Evolutionary conservation across 2,113 vertebrate genomes (phyloP), one percentile per base, ranked within the genome.

Genomic region (Echinops telfairi): DNA sequence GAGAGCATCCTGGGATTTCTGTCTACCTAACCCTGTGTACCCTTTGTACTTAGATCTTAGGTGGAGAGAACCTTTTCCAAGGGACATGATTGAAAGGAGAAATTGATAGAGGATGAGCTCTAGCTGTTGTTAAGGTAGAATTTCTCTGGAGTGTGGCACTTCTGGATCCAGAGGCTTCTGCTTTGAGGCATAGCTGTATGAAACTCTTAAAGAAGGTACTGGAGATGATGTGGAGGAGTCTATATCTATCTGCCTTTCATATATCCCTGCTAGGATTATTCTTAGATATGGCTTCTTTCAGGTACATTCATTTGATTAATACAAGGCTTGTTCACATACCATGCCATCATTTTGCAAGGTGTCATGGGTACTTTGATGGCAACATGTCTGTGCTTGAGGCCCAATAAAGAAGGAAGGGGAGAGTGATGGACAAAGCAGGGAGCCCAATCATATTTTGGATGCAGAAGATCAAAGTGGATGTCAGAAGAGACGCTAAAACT

Each of bases 301-400:
- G 25, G 64, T 36, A 94, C 62, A 83, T 80, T 62, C 29, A 36
- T 19, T 86, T 10, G 14, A 29, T 14, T 57, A 47, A 60, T 47
- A 22, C 71, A 38, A 47, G 5, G 19, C 57, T 83, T 70, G 64
- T 64, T 33, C 33, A 16, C 4, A 5, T 88, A 27, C 78, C 25
- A 15, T 4, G 22, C 12, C 5, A 23, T 79, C 12, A 1, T 92
- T 85, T 92, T 83, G 15, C 47, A 89, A 88, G 23, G 25, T 68
- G 29, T 3, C 11, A 3, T 68, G 14, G 20, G 0, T 57, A 9
- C 31, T 86, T 68, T 1, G 23, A 79, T 86, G 15, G 22, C 66
- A 71, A 62, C 40, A 68, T 86, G n/a, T 62, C 43, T 92, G 73
- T 92, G 36, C 53, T 78, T 92, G 38, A 64, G n/a, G 1, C 40